Percentiles rank a stretch among this genome's conserved stretches.
Conservation (phyloP, 2,797 vertebrate species). For the Poeciliopsis presidionis region DNA sequence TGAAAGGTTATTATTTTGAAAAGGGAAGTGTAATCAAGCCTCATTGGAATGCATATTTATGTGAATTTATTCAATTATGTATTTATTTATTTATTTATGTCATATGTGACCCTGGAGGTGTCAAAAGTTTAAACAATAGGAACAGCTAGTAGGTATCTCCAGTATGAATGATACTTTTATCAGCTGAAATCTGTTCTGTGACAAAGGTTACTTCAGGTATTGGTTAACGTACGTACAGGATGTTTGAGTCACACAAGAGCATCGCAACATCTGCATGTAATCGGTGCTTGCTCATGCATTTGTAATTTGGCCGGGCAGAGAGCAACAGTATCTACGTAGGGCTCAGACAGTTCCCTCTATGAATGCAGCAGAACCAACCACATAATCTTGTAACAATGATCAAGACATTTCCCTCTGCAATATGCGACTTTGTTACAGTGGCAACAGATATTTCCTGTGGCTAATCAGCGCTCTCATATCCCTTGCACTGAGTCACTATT, state of each 20-base stretch:
- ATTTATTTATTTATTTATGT: neutral
- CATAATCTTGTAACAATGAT: slow-evolving; percentile 40
- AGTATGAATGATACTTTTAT: neutral
- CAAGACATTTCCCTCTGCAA: slow-evolving; percentile 50
- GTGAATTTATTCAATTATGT: neutral
- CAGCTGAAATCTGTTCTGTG: neutral
- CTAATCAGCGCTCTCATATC: slow-evolving; percentile 50
- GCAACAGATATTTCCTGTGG: slow-evolving; percentile 58
- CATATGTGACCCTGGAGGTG: neutral
- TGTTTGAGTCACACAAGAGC: slow-evolving; percentile 5
- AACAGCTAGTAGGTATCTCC: neutral
- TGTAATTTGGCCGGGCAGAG: slow-evolving; percentile 4
- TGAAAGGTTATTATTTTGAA: neutral
- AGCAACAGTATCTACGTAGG: neutral
- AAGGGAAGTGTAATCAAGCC: neutral
- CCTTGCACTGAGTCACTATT: slow-evolving; percentile 25
- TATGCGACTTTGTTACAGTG: slow-evolving; percentile 39
- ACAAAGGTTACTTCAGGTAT: slow-evolving; percentile 4
- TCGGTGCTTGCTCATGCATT: slow-evolving; percentile 22
- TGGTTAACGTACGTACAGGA: neutral
- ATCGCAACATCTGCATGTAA: slow-evolving; percentile 19
- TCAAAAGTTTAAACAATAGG: neutral
- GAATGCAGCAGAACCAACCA: slow-evolving; percentile 23
- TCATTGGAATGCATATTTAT: neutral
- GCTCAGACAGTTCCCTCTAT: slow-evolving; percentile 13